These are phyloP conservation scores for Sebastes fasciatus DNA, from an alignment of 2,113 vertebrate genomes.

Conservation along the genomic window DNA sequence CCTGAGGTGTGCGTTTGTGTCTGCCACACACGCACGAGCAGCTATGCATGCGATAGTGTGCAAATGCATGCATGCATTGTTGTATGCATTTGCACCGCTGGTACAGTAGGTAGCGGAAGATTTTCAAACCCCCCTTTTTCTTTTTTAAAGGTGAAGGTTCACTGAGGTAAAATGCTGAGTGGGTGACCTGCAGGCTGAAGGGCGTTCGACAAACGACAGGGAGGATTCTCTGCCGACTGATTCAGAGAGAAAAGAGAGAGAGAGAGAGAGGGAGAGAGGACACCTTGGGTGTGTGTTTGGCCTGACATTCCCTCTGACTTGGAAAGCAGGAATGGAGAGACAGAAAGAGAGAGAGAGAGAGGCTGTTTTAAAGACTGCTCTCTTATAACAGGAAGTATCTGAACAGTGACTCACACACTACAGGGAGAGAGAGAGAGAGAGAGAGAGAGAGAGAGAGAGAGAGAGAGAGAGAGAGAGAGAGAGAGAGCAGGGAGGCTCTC, in stretches of 20 bases:
- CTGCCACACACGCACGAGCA: slow-evolving; percentile 47
- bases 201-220: slow-evolving; percentile 52
- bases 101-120: slow-evolving; percentile 6
- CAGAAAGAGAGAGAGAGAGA: slow-evolving; percentile 29
- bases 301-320: slow-evolving; percentile 73
- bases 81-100: slow-evolving; percentile 14
- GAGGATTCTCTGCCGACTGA: slow-evolving; percentile 49
- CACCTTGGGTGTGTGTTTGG: slow-evolving; percentile 71
- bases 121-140: slow-evolving; percentile 2
- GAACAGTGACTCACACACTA: slow-evolving; percentile 73
- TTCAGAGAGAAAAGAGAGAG: slow-evolving; percentile 42
- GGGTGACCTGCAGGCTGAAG: slow-evolving; percentile 55
- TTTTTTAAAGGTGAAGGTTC: slow-evolving; percentile 59
- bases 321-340: slow-evolving; percentile 63
- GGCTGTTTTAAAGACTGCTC: slow-evolving; percentile 71
- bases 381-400: slow-evolving; percentile 80
- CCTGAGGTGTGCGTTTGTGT: slow-evolving; percentile 45
- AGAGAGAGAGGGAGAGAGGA: slow-evolving; percentile 51
- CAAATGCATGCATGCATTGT: slow-evolving; percentile 47
- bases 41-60: slow-evolving; percentile 25
- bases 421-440: slow-evolving; percentile 5
- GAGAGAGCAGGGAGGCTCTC: slow-evolving; percentile 51
- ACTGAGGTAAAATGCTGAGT: slow-evolving; percentile 58
- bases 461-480: neutral
- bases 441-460: slow-evolving; percentile 26